phyloP scores from a whole-genome alignment of 2,797 vertebrate species.

The Heliangelus exortis region DNA sequence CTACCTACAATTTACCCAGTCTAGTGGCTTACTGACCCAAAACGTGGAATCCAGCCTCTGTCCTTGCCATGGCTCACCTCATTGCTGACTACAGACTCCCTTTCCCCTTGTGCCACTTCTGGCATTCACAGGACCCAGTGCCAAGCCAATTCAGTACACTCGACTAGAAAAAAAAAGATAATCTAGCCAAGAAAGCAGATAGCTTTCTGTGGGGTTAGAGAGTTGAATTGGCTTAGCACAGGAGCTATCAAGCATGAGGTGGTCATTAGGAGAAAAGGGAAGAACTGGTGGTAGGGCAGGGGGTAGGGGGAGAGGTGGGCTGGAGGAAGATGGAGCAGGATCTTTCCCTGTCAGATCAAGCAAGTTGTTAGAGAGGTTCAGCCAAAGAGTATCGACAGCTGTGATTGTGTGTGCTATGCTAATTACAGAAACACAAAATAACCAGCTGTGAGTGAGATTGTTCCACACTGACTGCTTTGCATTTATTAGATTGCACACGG shows the following conservation, averaged over 20 bases:
- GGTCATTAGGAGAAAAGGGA: neutral
- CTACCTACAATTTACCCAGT: neutral
- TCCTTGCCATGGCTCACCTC: neutral
- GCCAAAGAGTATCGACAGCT: conserved; percentile 41
- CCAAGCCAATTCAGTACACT: accelerated
- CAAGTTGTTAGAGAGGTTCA: conserved; percentile 17
- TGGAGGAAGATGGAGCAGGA: neutral
- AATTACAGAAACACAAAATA: conserved; percentile 50
- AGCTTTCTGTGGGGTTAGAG: neutral
- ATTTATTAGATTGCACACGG: conserved; percentile 52
- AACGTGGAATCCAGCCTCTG: neutral
- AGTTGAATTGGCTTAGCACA: neutral
- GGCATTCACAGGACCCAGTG: neutral
- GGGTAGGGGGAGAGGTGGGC: neutral
- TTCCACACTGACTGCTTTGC: conserved; percentile 30
- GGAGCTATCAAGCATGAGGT: neutral
- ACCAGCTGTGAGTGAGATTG: conserved; percentile 50
- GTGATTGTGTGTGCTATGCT: neutral
- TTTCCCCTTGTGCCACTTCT: neutral
- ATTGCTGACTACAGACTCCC: neutral
- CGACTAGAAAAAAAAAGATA: neutral
- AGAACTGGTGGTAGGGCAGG: neutral
- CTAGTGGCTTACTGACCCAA: neutral
- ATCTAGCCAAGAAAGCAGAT: neutral
- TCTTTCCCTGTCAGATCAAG: neutral